Conservation (phyloP, 2,888 invertebrate species). For the Antheraea yamamai region DNA sequence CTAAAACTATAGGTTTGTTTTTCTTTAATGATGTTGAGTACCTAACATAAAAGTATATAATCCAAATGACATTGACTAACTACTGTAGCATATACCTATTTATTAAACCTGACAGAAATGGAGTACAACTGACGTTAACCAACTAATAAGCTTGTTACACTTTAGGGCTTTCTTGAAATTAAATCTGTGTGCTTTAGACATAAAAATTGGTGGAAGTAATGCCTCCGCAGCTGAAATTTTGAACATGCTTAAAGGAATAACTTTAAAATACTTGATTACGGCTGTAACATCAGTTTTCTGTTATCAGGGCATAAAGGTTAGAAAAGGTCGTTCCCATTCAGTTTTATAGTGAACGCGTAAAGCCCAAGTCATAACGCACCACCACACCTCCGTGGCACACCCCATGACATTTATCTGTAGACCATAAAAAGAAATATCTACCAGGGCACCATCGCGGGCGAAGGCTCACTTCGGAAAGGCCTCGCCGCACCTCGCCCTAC, state of each 20-base stretch:
- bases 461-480: constrained; percentile 71
- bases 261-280: too few relatives aligned
- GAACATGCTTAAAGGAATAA: too few relatives aligned
- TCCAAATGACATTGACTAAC: not conserved
- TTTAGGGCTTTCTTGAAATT: too few relatives aligned
- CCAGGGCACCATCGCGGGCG: constrained; percentile 67
- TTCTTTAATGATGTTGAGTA: too few relatives aligned
- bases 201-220: too few relatives aligned
- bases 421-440: constrained; percentile 80
- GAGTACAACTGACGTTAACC: too few relatives aligned
- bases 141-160: too few relatives aligned
- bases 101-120: not conserved
- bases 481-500: constrained; percentile 72
- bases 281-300: too few relatives aligned
- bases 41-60: too few relatives aligned
- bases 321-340: constrained; percentile 35
- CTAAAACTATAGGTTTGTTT: not conserved
- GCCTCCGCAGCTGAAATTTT: too few relatives aligned
- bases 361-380: constrained; percentile 57
- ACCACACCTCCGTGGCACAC: constrained; percentile 68
- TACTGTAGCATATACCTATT: constrained; percentile 8
- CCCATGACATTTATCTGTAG: constrained; percentile 78
- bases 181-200: too few relatives aligned
- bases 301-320: constrained; percentile 23
- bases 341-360: constrained; percentile 50